phyloP scores from a whole-genome alignment of 35 echinoderm and acorn worm genomes.

The Ophioderma brevispina region DNA sequence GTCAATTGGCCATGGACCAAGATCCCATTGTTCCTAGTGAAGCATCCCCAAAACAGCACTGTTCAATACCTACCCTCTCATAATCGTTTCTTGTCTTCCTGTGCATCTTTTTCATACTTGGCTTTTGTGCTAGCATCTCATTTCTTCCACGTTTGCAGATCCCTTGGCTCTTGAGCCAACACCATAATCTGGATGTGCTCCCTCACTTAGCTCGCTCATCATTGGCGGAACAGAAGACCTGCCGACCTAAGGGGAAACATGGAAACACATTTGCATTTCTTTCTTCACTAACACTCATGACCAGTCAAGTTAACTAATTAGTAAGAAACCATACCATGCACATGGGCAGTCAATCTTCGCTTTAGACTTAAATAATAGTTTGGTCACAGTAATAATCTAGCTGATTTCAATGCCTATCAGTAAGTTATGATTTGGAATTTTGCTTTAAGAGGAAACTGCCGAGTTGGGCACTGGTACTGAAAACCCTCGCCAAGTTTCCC shows the following conservation, averaged over 20 bases:
- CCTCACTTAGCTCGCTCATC: conserved; percentile 79
- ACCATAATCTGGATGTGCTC: conserved; percentile 62
- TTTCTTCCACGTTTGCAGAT: no score
- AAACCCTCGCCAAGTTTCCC: no score
- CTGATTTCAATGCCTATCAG: not conserved
- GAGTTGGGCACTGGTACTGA: no score
- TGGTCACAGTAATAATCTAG: not conserved
- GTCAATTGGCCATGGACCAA: no score
- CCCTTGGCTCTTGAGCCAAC: conserved; percentile 80
- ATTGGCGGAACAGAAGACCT: conserved; percentile 92
- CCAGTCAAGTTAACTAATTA: no score
- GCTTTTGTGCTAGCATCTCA: conserved; percentile 56
- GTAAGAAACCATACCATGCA: no score
- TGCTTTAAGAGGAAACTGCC: not conserved
- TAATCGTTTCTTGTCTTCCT: conserved; percentile 82
- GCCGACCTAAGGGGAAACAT: conserved; percentile 63
- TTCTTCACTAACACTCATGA: no score
- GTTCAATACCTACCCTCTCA: not conserved
- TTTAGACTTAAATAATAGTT: no score
- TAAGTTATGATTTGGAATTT: not conserved
- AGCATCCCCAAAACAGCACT: not conserved
- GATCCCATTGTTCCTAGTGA: no score
- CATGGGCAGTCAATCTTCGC: no score
- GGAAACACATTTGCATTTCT: no score
- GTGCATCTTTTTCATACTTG: conserved; percentile 72